A percentile compares a stretch with the other conserved stretches of the same genome.
phyloP scores from a whole-genome alignment of 2,888 invertebrate genomes.

The Mimachlamys varia region DNA sequence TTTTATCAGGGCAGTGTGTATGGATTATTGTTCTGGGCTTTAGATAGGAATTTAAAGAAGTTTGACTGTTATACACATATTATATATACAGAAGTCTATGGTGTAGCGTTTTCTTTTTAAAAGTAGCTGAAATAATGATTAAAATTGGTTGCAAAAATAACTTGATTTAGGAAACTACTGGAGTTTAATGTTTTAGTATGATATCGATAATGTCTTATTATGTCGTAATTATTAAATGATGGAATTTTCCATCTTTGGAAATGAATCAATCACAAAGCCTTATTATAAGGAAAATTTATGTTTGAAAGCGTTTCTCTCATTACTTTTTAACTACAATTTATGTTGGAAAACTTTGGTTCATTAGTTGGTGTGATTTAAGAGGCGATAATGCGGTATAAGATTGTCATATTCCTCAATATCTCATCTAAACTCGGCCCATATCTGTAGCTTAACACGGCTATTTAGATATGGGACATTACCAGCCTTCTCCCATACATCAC shows the following conservation, averaged over 20 bases:
- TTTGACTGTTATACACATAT: too few relatives aligned
- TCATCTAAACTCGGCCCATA: neutral
- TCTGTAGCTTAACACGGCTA: neutral
- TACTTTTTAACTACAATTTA: constrained; percentile 34
- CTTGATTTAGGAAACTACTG: neutral
- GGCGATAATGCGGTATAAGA: neutral
- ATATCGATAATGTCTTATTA: constrained; percentile 4
- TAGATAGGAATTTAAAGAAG: too few relatives aligned
- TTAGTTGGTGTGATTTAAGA: constrained; percentile 33
- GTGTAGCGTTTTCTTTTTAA: neutral
- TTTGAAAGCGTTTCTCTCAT: constrained; percentile 1
- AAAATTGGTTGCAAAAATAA: neutral
- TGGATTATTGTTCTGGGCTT: too few relatives aligned
- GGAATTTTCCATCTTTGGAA: neutral
- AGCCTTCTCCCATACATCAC: neutral
- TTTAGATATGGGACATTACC: neutral
- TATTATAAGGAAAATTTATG: constrained; percentile 25
- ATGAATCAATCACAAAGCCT: neutral
- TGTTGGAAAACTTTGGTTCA: constrained; percentile 6
- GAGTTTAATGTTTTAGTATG: constrained; percentile 1
- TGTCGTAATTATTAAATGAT: constrained; percentile 7
- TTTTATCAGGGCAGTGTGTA: too few relatives aligned
- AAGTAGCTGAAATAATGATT: neutral
- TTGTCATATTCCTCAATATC: constrained; percentile 28
- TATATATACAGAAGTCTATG: too few relatives aligned